Evolutionary conservation across 2,888 invertebrate species (phyloP), one percentile per base, ranked within the genome.

Genomic region (Mactromeris polynyma): DNA sequence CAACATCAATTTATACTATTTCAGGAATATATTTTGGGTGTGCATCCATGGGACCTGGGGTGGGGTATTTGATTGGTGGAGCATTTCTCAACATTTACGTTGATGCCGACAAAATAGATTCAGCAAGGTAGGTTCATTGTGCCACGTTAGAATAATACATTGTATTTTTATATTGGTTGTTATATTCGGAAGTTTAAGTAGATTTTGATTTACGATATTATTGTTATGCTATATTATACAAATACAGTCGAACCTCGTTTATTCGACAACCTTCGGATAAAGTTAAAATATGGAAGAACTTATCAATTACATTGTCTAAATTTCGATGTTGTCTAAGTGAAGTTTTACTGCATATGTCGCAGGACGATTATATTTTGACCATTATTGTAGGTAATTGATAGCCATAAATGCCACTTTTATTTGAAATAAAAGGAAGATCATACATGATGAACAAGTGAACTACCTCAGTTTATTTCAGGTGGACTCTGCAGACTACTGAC

Each of bases 401-500:
- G n/a, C n/a, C n/a, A n/a, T n/a, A n/a, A n/a, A n/a, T n/a, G n/a
- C n/a, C n/a, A n/a, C n/a, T n/a, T n/a, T n/a, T n/a, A n/a, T n/a
- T n/a, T n/a, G n/a, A n/a, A n/a, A n/a, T n/a, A n/a, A n/a, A n/a
- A n/a, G n/a, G n/a, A n/a, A n/a, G n/a, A n/a, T n/a, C n/a, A n/a
- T n/a, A n/a, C n/a, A n/a, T n/a, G n/a, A n/a, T n/a, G n/a, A n/a
- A n/a, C n/a, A n/a, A n/a, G n/a, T 42, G 7, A 42, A 42, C 3
- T 46, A 46, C 46, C 11, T 46, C 46, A 17, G 46, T 11, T 51
- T 83, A 14, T 90, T 90, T 54, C 78, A 93, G 92, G 9, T 38
- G 93, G 2, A 97, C 97, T 1, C 98, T 98, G 88, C 97, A 97
- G n/a, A 92, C 94, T 21, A 93, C 96, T n/a, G 98, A 98, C 97